Evolutionary conservation across 2,797 vertebrate species (phyloP), one percentile per base, ranked within the genome.

Genomic region (Falco biarmicus): DNA sequence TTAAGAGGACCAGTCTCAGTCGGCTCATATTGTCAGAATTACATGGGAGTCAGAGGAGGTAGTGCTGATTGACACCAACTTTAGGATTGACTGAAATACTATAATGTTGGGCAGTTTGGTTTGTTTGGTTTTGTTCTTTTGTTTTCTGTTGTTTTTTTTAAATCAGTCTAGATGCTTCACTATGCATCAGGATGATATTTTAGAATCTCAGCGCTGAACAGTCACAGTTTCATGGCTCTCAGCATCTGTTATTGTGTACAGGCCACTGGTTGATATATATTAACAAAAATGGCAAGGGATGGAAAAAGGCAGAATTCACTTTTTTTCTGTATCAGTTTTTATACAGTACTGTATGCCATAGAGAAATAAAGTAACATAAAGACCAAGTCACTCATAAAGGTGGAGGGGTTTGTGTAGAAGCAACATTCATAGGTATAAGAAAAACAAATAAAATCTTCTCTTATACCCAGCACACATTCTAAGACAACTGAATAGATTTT

Each of bases 331-430:
- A 9, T 65, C 1, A 1, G 6, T 79, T 90, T 84, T 56, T 53
- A 15, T 24, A 24, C 32, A 24, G 21, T 75, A 45, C 41, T 59
- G 19, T 83, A 28, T 64, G 34, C 41, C 45, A 28, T 14, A n/a
- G 63, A 75, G 66, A 71, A 87, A 68, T 11, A 63, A 68, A 84
- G 47, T 10, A 84, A 71, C 17, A 24, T 9, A 4, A 71, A 75
- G 34, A 45, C 17, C 26, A 77, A 47, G 28, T 50, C 16, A 29
- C 11, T 74, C 32, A 31, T 57, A 51, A 51, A 64, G 17, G 6
- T 25, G 31, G 1, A 20, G 1, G 1, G 1, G 4, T 3, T 29
- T 48, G 1, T 57, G 13, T 29, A 64, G 26, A 86, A 77, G 24
- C 47, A 76, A 34, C 26, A 65, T 34, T 54, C 16, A 10, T 4